A percentile compares a stretch with the other conserved stretches of the same genome.
These are phyloP conservation scores for Eupithecia subfuscata DNA, from an alignment of 2,888 invertebrate species.

Conservation along the genomic window DNA sequence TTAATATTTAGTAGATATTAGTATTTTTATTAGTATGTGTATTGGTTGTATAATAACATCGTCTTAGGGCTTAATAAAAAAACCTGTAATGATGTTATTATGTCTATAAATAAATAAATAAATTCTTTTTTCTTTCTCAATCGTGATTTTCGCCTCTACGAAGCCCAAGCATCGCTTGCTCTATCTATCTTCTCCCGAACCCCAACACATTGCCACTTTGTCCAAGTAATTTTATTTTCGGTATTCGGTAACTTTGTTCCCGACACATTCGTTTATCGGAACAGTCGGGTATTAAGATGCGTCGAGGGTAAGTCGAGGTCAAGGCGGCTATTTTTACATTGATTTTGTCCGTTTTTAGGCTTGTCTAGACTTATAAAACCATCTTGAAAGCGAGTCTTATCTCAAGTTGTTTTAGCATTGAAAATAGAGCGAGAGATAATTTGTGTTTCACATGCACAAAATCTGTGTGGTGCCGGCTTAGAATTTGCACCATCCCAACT, in stretches of 20 bases:
- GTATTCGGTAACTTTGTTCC: slow-evolving; percentile 38
- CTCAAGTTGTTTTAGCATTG: not conserved
- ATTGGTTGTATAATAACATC: too few relatives aligned
- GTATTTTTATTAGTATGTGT: too few relatives aligned
- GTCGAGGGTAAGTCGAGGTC: slow-evolving; percentile 12
- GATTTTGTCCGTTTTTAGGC: not conserved
- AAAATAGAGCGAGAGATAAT: not conserved
- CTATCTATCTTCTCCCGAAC: slow-evolving; percentile 14
- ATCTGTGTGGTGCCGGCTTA: too few relatives aligned
- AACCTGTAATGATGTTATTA: too few relatives aligned
- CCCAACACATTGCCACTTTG: slow-evolving; percentile 30
- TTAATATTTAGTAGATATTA: too few relatives aligned
- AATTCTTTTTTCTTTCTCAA: not conserved
- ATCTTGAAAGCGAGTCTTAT: not conserved
- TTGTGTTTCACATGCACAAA: not conserved
- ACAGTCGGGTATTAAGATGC: slow-evolving; percentile 18
- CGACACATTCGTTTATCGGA: slow-evolving; percentile 27
- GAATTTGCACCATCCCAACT: too few relatives aligned
- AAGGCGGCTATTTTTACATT: slow-evolving; percentile 13
- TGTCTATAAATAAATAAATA: too few relatives aligned
- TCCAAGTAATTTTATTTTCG: slow-evolving; percentile 42
- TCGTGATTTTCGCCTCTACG: slow-evolving; percentile 15
- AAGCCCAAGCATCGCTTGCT: not conserved
- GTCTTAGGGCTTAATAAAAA: too few relatives aligned
- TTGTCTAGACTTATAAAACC: not conserved